A percentile compares a stretch with the other conserved stretches of the same genome.
These are phyloP conservation scores for Vireo altiloquus DNA, from an alignment of 2,113 vertebrate genomes.

Conservation along the genomic window DNA sequence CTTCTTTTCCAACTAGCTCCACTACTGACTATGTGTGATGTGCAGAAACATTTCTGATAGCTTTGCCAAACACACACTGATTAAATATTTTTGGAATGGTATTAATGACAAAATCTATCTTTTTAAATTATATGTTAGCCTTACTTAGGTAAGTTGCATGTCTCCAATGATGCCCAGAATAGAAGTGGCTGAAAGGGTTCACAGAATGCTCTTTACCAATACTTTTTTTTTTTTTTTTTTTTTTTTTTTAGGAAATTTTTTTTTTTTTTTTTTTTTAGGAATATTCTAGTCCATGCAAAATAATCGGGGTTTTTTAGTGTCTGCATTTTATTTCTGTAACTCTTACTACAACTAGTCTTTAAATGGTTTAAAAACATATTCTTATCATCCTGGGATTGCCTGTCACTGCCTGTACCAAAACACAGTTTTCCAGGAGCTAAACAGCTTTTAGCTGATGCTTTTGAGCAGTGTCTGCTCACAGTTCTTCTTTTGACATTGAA, in stretches of 20 bases:
- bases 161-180: fast-evolving
- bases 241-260: not conserved
- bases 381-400: not conserved
- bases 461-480: not conserved
- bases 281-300: not conserved
- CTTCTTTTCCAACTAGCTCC: not conserved
- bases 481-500: not conserved
- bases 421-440: not conserved
- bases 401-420: not conserved
- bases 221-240: not conserved
- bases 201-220: fast-evolving
- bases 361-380: not conserved
- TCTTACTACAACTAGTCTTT: not conserved
- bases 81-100: not conserved
- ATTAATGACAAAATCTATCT: not conserved
- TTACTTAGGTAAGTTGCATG: not conserved
- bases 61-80: not conserved
- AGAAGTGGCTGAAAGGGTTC: not conserved
- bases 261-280: not conserved
- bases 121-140: not conserved
- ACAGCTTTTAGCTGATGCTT: not conserved
- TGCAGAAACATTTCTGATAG: not conserved
- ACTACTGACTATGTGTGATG: not conserved
- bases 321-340: not conserved
- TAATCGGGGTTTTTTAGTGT: not conserved